Evolutionary conservation across 2,888 invertebrate species (phyloP), one percentile per base, ranked within the genome.

Genomic region (Fabriciana adippe): DNA sequence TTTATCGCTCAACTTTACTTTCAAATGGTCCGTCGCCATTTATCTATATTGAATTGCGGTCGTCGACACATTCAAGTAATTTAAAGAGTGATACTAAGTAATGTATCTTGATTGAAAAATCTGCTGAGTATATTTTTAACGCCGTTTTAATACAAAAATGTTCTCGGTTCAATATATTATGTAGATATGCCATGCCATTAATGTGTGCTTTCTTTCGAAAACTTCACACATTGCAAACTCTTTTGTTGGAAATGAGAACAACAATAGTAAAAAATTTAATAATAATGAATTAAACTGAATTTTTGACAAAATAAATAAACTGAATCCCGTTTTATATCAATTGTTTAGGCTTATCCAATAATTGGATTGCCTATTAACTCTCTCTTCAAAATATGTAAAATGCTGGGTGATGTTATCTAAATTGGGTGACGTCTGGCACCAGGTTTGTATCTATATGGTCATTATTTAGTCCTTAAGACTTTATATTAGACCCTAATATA

Each of bases 1-100:
- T 89, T 88, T 88, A 90, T 87, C 73, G 76, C 69, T 72, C 79
- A 80, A 83, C 79, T 84, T 84, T 82, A 82, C 83, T 82, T 84
- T 77, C 70, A 72, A 76, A 80, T 80, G 79, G 79, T 81, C 79
- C 74, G 74, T 78, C 69, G 74, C 76, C 75, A 84, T 83, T 84
- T 79, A 84, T 85, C 77, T 77, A 76, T 74, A 72, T 73, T 71
- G 75, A 67, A 75, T 72, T 68, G 73, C 74, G 73, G 75, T 75
- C 79, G 75, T 77, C 78, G 81, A 81, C 78, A 75, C 73, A 78
- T 74, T 67, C 72, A 72, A 74, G 75, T 73, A 66, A 72, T 73
- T 73, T 76, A 54, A 71, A 69, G 26, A 13, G 0, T 26, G 13
- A 16, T n/a, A 31, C 26, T 48, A 35, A 35, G 11, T 15, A 16